phyloP scores from a whole-genome alignment of 2,888 invertebrate genomes.

The Papilio elwesi region DNA sequence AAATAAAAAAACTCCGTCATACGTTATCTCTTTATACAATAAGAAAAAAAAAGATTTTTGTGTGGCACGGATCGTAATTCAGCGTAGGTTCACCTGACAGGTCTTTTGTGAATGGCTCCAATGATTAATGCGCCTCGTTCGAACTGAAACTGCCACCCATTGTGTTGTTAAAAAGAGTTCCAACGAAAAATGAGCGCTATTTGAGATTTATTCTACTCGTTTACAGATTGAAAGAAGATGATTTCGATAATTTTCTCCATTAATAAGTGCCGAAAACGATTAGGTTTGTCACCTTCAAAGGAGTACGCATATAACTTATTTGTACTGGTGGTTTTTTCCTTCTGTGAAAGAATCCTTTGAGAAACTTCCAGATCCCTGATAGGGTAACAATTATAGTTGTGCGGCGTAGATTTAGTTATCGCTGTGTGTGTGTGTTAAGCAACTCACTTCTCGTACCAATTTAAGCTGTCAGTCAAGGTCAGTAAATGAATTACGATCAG shows the following conservation, averaged over 20 bases:
- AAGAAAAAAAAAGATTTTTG: slow-evolving; percentile 13
- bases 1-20: neutral
- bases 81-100: slow-evolving; percentile 13
- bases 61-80: slow-evolving; percentile 19
- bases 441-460: too few relatives aligned
- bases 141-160: slow-evolving; percentile 24
- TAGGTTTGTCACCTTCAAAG: neutral
- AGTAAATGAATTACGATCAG: too few relatives aligned
- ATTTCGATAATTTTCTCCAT: neutral
- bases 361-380: too few relatives aligned
- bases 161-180: slow-evolving; percentile 24
- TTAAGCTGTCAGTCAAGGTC: too few relatives aligned
- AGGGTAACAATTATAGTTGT: too few relatives aligned
- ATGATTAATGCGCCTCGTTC: slow-evolving; percentile 32
- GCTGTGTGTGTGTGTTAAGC: too few relatives aligned
- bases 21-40: slow-evolving; percentile 3
- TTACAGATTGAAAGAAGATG: neutral
- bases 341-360: too few relatives aligned
- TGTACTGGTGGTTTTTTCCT: too few relatives aligned
- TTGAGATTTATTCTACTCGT: slow-evolving; percentile 16
- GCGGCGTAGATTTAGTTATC: too few relatives aligned
- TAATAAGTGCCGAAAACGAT: neutral
- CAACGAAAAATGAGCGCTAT: slow-evolving; percentile 24
- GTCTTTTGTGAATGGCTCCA: slow-evolving; percentile 29
- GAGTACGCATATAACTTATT: too few relatives aligned